Base-by-base conservation (phyloP, 2,797 vertebrate genomes). In the Etheostoma nigrum region DNA sequence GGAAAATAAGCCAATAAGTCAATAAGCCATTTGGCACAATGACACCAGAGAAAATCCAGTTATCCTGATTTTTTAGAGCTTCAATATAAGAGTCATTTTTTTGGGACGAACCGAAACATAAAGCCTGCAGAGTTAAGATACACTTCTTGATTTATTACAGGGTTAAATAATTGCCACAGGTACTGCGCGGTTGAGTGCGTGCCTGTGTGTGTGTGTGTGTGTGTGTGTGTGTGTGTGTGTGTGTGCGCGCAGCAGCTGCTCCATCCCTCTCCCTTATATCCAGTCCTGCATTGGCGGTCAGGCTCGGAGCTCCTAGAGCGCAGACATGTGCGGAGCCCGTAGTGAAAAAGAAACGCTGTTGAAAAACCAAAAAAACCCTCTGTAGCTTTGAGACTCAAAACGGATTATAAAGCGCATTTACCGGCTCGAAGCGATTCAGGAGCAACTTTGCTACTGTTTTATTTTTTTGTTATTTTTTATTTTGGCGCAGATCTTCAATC, bases 361-460 rank as follows among this genome's bases (percentile, higher is more conserved):
- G 54, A 61, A 57, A 55, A 57, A 0, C 14, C 30, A 13, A 18
- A 61, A 57, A 18, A 74, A 18, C 70, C 19, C 27, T 12, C 42
- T 2, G 47, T 5, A 13, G 61, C 44, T 19, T 4, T 12, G 23
- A 47, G 23, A 58, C 30, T 15, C n/a, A 30, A 10, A 59, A 16
- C 19, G 69, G 79, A 82, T 72, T 49, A 45, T 12, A 27, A 60
- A 49, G 51, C 51, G 4, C 23, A 3, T 1, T 2, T 2, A 21
- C 23, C 12, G 30, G 2, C 27, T 72, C 42, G 0, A 4, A 67
- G n/a, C 30, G 60, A 85, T 49, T 18, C 40, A 3, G 59, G 59
- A 66, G 36, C 59, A 89, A 90, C 90, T 91, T 89, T 85, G 51
- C 11, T 48, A 12, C 21, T 18, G 25, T 70, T 58, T 16, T 19